These are phyloP conservation scores for Pocillopora verrucosa DNA, from an alignment of 64 coral and sea anemone species.

Conservation along the genomic window DNA sequence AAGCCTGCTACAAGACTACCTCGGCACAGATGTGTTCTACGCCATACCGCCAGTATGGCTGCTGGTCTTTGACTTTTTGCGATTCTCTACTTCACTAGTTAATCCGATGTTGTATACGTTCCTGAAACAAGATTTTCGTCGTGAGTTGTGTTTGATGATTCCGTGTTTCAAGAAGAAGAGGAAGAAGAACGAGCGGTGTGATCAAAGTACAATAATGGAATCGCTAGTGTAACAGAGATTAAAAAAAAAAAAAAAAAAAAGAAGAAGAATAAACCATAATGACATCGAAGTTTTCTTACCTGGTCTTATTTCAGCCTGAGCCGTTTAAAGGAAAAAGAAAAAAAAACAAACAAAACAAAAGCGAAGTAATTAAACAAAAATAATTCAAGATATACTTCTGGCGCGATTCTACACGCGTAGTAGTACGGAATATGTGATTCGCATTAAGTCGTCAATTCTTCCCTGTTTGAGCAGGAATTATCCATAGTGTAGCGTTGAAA, in stretches of 20 bases:
- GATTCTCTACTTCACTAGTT: constrained; percentile 65
- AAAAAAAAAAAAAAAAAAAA: not conserved
- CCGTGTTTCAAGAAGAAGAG: constrained; percentile 13
- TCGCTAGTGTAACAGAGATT: not conserved
- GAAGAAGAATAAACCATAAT: not conserved
- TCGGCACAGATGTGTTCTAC: constrained; percentile 15
- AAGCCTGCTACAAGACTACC: constrained; percentile 24
- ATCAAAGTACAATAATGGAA: not conserved
- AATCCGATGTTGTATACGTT: constrained; percentile 82
- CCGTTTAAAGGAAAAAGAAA: too few species aligned
- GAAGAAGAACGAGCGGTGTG: not conserved
- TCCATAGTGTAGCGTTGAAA: not conserved
- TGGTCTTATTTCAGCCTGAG: not conserved
- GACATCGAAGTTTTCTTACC: not conserved
- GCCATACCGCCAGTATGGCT: constrained; percentile 35
- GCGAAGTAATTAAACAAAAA: not conserved
- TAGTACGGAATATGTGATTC: not conserved
- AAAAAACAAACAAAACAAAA: not conserved
- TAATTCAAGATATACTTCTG: not conserved
- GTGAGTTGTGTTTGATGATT: constrained; percentile 26
- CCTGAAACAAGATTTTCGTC: constrained; percentile 67
- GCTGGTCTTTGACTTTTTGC: constrained; percentile 67
- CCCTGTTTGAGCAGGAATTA: not conserved
- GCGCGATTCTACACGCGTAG: not conserved
- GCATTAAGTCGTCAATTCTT: not conserved